phyloP scores from a whole-genome alignment of 2,888 invertebrate species.

The Erebia aethiops region DNA sequence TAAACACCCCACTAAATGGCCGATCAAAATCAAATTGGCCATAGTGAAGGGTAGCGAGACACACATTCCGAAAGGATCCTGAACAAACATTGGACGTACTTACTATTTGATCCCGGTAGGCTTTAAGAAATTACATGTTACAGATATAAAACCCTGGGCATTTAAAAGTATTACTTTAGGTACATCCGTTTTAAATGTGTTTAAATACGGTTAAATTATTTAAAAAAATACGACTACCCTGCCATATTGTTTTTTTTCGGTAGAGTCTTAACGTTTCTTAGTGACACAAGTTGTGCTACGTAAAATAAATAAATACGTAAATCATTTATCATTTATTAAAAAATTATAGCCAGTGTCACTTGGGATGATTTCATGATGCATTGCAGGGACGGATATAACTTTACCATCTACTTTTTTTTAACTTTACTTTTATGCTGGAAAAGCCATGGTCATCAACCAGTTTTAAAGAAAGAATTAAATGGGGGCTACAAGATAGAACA shows the following conservation, averaged over 20 bases:
- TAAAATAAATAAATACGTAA: no score
- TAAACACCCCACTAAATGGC: constrained; percentile 16
- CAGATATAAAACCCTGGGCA: neutral
- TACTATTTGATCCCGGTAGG: constrained; percentile 5
- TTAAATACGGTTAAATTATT: neutral
- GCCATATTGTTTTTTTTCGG: no score
- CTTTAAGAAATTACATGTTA: constrained; percentile 4
- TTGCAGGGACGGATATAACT: no score
- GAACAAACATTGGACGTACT: constrained; percentile 27
- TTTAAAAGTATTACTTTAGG: neutral
- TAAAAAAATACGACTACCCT: no score
- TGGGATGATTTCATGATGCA: no score
- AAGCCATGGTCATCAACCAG: no score
- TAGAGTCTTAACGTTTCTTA: no score
- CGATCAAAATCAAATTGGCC: constrained; percentile 35
- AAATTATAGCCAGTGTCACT: no score
- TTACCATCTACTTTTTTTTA: no score
- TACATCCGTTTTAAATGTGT: neutral
- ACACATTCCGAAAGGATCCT: constrained; percentile 34
- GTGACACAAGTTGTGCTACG: no score
- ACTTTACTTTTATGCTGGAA: no score
- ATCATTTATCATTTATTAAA: no score
- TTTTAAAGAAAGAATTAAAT: neutral
- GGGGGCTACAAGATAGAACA: constrained; percentile 10
- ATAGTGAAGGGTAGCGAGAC: constrained; percentile 29